Evolutionary conservation across 2,113 vertebrate species (phyloP).

Genomic region (Haemorhous mexicanus): DNA sequence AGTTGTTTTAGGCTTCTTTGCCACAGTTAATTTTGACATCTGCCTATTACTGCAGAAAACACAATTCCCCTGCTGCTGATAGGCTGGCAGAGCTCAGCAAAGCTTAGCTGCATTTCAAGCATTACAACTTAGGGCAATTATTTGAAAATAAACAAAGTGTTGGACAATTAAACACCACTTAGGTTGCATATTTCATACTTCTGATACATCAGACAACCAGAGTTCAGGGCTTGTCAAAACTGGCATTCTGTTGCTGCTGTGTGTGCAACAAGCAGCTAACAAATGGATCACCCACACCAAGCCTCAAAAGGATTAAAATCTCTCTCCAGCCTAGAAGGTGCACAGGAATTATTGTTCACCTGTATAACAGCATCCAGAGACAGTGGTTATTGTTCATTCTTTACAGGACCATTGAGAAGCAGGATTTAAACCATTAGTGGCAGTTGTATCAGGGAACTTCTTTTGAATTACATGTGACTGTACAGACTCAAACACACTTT

Average conservation of each 20-base stretch:
- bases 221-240: background rate
- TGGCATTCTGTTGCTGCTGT: background rate
- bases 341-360: background rate
- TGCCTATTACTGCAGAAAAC: background rate
- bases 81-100: conserved; percentile 27
- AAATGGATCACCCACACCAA: background rate
- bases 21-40: background rate
- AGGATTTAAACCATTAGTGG: background rate
- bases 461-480: background rate
- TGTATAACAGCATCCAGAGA: background rate
- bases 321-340: background rate
- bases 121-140: conserved; percentile 59
- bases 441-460: background rate
- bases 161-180: conserved; percentile 69
- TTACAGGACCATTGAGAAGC: background rate
- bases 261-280: background rate
- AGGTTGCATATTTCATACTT: conserved; percentile 52
- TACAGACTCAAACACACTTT: background rate
- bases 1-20: background rate
- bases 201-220: background rate
- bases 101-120: conserved; percentile 56
- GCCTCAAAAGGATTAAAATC: background rate
- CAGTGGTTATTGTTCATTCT: background rate
- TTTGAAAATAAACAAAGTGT: conserved; percentile 66
- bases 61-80: background rate